phyloP scores from a whole-genome alignment of 2,888 invertebrate species.

The Aethes cnicana region DNA sequence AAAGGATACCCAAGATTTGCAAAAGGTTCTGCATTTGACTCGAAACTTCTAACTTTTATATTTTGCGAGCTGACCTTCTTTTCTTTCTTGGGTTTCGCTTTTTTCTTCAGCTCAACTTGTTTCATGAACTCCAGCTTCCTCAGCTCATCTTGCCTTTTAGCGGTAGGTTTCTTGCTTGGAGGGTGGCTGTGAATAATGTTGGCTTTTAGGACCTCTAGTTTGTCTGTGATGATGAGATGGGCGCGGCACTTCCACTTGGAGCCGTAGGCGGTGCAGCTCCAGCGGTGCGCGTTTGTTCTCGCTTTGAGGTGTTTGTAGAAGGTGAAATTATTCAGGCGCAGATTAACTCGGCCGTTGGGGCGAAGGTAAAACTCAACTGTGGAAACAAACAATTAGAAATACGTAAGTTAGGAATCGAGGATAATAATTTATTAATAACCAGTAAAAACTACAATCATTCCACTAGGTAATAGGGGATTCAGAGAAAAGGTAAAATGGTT shows the following conservation, averaged over 20 bases:
- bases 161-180: conserved; percentile 47
- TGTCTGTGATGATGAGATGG: conserved; percentile 67
- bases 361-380: conserved; percentile 68
- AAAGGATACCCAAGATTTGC: conserved; percentile 11
- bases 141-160: conserved; percentile 25
- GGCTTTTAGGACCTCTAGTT: conserved; percentile 65
- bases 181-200: conserved; percentile 64
- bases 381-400: too few relatives aligned
- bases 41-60: conserved; percentile 7
- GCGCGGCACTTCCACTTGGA: conserved; percentile 71
- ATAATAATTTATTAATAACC: too few relatives aligned
- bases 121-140: conserved; percentile 24
- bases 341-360: conserved; percentile 64
- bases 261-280: conserved; percentile 72
- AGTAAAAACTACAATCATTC: too few relatives aligned
- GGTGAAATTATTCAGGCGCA: conserved; percentile 69
- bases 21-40: conserved; percentile 5
- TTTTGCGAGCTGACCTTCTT: conserved; percentile 11
- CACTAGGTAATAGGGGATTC: too few relatives aligned
- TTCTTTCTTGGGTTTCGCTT: conserved; percentile 18
- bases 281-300: conserved; percentile 63
- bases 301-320: conserved; percentile 73
- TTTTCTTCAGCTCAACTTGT: conserved; percentile 19
- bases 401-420: conserved; percentile 1
- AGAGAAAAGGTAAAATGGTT: too few relatives aligned